phyloP scores from a whole-genome alignment of 2,888 invertebrate species.

The Dendrolimus houi region DNA sequence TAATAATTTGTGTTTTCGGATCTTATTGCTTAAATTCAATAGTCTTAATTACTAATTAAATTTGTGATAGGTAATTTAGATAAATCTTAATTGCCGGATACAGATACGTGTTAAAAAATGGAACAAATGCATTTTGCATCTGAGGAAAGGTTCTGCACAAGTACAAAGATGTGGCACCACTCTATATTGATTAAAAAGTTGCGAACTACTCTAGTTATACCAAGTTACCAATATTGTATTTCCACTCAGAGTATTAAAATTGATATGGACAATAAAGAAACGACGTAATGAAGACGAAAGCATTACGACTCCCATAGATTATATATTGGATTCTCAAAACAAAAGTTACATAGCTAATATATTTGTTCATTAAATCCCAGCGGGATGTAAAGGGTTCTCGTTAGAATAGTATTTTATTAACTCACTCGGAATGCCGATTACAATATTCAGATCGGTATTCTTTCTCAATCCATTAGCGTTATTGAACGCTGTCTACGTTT shows the following conservation, averaged over 20 bases:
- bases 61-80: too few species aligned
- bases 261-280: slow-evolving; percentile 9
- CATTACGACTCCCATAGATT: slow-evolving; percentile 22
- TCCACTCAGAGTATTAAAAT: slow-evolving; percentile 2
- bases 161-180: neutral
- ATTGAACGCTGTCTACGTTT: slow-evolving; percentile 22
- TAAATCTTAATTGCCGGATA: too few species aligned
- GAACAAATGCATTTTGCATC: too few species aligned
- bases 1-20: neutral
- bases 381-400: slow-evolving; percentile 54
- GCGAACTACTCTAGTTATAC: slow-evolving; percentile 18
- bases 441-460: slow-evolving; percentile 62
- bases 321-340: slow-evolving; percentile 40
- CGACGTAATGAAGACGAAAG: slow-evolving; percentile 20
- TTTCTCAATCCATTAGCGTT: slow-evolving; percentile 50
- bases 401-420: slow-evolving; percentile 68
- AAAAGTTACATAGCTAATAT: slow-evolving; percentile 40
- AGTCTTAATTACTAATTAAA: too few species aligned
- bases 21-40: neutral
- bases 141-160: neutral
- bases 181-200: slow-evolving; percentile 32
- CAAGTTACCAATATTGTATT: slow-evolving; percentile 7
- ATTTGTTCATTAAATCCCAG: slow-evolving; percentile 65
- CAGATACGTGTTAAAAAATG: too few species aligned
- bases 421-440: slow-evolving; percentile 62